A percentile compares a stretch with the other conserved stretches of the same genome.
Evolutionary conservation across 2,888 invertebrate genomes (phyloP).

Genomic region (Scaptomyza polygonia): DNA sequence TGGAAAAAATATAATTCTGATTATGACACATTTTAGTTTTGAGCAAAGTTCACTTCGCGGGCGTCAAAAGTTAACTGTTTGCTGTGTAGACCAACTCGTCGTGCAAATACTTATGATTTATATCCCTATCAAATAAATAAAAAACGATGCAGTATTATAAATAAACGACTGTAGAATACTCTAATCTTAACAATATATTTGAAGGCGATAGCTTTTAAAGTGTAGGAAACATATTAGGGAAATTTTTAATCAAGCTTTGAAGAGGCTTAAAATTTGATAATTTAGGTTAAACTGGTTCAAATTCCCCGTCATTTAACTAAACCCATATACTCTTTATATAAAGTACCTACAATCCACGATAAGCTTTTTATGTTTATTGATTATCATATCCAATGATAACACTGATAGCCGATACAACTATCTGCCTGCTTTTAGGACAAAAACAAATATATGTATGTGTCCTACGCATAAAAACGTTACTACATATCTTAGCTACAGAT

Average conservation of each 20-base stretch:
- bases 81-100: not conserved
- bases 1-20: not conserved
- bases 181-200: not conserved
- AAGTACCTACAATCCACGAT: slow-evolving; percentile 16
- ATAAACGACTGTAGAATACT: not conserved
- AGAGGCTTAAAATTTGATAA: not conserved
- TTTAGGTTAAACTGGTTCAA: too few relatives aligned
- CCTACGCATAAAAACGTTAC: not conserved
- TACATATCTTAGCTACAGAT: not conserved
- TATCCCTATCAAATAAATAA: slow-evolving; percentile 27
- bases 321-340: not conserved
- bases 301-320: not conserved
- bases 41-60: slow-evolving; percentile 26
- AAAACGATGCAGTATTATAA: not conserved
- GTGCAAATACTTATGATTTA: slow-evolving; percentile 19
- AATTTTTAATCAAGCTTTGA: not conserved
- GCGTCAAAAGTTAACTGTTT: slow-evolving; percentile 27
- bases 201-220: not conserved
- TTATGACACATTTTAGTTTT: slow-evolving; percentile 3
- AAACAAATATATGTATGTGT: not conserved
- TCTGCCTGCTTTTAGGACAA: not conserved
- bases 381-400: slow-evolving; percentile 29
- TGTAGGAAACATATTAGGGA: not conserved
- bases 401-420: slow-evolving; percentile 5
- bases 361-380: slow-evolving; percentile 27